Percentiles rank a stretch among this genome's conserved stretches.
Conservation (phyloP, 2,113 vertebrate species). For the Puffinus mauretanicus region DNA sequence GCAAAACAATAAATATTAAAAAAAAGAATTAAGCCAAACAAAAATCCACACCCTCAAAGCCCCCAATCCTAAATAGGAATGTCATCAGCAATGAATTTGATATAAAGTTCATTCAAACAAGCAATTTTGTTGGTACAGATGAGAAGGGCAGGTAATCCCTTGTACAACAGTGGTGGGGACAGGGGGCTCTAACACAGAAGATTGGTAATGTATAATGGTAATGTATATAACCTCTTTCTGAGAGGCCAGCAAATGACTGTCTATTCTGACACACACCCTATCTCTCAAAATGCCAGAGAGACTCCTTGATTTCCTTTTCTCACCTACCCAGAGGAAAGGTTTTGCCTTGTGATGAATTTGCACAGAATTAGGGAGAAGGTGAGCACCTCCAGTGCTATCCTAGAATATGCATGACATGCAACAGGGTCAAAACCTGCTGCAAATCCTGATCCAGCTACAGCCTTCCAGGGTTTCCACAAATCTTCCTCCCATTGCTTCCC, state of each 20-base stretch:
- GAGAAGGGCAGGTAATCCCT: not conserved
- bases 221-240: not conserved
- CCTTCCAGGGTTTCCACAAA: not conserved
- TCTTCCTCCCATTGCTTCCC: not conserved
- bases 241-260: not conserved
- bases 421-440: not conserved
- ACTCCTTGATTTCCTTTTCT: not conserved
- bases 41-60: fast-evolving
- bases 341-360: not conserved
- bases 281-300: not conserved
- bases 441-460: not conserved
- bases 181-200: not conserved
- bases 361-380: not conserved
- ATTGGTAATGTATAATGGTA: not conserved
- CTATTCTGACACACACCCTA: not conserved
- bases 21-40: not conserved
- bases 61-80: not conserved
- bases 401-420: not conserved
- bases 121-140: not conserved
- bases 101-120: not conserved
- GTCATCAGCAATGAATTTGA: not conserved
- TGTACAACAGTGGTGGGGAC: not conserved
- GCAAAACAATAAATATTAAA: not conserved
- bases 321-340: not conserved
- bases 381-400: not conserved